phyloP scores from a whole-genome alignment of 2,888 invertebrate species.

The Phortica okadai region DNA sequence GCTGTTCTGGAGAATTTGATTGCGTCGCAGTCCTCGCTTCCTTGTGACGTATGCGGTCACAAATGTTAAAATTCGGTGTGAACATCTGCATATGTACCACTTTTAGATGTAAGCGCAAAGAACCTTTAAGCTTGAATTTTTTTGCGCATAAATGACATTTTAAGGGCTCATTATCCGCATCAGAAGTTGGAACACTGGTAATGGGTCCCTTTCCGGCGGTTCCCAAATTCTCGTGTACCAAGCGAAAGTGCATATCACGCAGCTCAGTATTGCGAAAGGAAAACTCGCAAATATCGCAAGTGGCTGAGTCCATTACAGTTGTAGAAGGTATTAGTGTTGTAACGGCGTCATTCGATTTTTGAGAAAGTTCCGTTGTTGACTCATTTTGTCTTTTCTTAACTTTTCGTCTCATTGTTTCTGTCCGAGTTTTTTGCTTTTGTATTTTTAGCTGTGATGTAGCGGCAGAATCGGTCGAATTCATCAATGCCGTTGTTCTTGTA shows the following conservation, averaged over 20 bases:
- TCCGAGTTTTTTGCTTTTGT: conserved; percentile 22
- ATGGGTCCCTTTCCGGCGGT: neutral
- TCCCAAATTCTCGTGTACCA: conserved; percentile 79
- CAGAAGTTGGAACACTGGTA: conserved; percentile 41
- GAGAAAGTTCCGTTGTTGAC: conserved; percentile 32
- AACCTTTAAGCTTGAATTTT: conserved; percentile 88
- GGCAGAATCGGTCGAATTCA: conserved; percentile 18
- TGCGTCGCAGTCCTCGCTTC: conserved; percentile 44
- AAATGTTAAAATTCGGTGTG: conserved; percentile 67
- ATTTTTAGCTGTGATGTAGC: conserved; percentile 7
- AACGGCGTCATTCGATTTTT: conserved; percentile 44
- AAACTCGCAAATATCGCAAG: conserved; percentile 84
- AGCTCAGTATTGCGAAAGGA: conserved; percentile 84
- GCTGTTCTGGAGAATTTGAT: conserved; percentile 2
- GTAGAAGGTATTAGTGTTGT: conserved; percentile 36
- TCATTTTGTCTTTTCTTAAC: conserved; percentile 57
- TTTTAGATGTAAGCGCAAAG: conserved; percentile 87
- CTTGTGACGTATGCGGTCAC: conserved; percentile 71
- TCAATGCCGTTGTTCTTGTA: conserved; percentile 27
- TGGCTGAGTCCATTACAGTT: conserved; percentile 41
- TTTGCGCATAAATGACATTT: conserved; percentile 87
- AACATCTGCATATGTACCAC: conserved; percentile 81
- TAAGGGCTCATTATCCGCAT: conserved; percentile 59
- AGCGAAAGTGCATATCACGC: conserved; percentile 84
- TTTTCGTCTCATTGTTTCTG: conserved; percentile 22